Base-by-base conservation (phyloP, 2,888 invertebrate genomes). In the Brachyptera putata region DNA sequence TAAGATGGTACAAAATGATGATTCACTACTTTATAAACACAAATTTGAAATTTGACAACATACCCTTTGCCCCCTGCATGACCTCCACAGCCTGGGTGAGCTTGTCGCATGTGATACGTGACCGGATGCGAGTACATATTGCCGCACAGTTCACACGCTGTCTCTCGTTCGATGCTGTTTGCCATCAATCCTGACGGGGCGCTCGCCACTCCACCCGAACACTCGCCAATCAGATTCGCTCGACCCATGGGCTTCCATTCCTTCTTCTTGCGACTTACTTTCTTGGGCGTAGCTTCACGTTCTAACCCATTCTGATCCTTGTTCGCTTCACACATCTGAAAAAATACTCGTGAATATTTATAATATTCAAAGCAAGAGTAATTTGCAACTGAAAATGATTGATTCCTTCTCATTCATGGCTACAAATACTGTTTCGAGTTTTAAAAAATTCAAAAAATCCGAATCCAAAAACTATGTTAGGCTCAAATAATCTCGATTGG, bases 51-150 rank as follows among this genome's bases (percentile, higher is more conserved):
- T n/a, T n/a, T n/a, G n/a, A n/a, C n/a, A 11, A 30, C 30, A 7
- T 11, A 30, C 96, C 81, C 97, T 72, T 89, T 89, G 0, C 91
- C 91, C 22, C 85, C 84, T 3, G 93, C 88, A 62, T 88, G 85
- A 65, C 85, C 84, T 1, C 93, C 93, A 74, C 97, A 97, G 1
- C 97, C 97, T 1, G 91, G 89, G 77, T 97, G 97, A 39, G 84
- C 79, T 71, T 86, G 85, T 30, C 90, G 83, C 93, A 97, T 93
- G 75, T 97, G 97, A 68, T 90, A 89, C 0, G 92, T 92, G 0
- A 96, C 85, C 0, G 95, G 95, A 63, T 84, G 83, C 1, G 86
- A 82, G 67, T 87, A 85, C 68, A 78, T 79, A 30, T 85, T 84
- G 3, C 89, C 91, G 72, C 97, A 97, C 36, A 97, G 78, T 73